Evolutionary conservation across 1,140 invertebrate genomes (phyloP), one percentile per base, ranked within the genome.

Genomic region (Trachelipus rathkii): DNA sequence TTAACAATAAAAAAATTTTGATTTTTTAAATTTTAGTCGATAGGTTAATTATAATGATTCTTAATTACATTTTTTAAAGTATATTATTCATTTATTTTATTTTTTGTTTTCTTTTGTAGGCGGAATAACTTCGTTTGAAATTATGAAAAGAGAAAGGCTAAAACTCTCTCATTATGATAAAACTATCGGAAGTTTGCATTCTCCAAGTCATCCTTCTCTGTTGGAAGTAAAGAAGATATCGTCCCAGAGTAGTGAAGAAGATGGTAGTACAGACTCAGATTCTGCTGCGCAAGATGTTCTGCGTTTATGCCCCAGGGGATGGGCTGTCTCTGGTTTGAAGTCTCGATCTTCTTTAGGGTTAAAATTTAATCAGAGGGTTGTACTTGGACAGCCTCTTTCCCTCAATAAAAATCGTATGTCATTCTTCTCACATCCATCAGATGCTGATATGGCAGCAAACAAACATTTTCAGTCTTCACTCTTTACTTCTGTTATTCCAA

Each of bases 261-360:
- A 60, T 15, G 50, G 50, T 15, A 60, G 50, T 19, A 60, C 11
- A 15, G 50, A 60, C 3, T 60, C 50, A 19, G 50, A 60, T 19
- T 60, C 50, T 60, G 50, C 11, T 3, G 11, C 19, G 1, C 50
- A 15, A 15, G 73, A 75, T 24, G 21, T 75, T n/a, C 73, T 60
- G 24, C 44, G 23, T 10, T 75, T 75, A 21, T 75, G 73, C 15
- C 73, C 73, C 15, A 11, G 73, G 67, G 73, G 73, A 10, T 75
- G 73, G 73, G 73, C 73, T 44, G 68, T 75, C 15, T 75, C 73
- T 24, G 73, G 73, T 19, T 19, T 60, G 11, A 60, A 19, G 50
- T 19, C 50, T 60, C 11, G 19, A 19, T 60, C 50, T 15, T 15
- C 11, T 60, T 19, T 15, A 13, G 11, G 50, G 11, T 60, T 60